Conservation (phyloP, 2,113 vertebrate genomes). For the Oxyura jamaicensis region DNA sequence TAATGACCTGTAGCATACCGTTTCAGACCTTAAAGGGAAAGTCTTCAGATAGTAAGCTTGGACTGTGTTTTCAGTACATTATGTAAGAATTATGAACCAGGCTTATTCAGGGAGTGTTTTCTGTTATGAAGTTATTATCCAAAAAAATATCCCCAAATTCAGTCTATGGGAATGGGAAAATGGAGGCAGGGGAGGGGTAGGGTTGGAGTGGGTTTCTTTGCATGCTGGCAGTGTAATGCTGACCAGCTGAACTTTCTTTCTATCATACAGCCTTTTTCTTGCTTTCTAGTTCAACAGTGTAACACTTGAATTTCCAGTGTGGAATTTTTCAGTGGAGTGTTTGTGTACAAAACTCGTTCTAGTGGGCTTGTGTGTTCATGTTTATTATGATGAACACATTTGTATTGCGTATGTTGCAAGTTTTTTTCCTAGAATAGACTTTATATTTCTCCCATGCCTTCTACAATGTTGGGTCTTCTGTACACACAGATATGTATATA, state of each 20-base stretch:
- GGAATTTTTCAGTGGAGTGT: not conserved
- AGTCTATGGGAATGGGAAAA: not conserved
- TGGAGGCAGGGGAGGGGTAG: not conserved
- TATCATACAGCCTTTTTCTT: not conserved
- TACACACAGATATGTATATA: fast-evolving
- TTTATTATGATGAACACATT: not conserved
- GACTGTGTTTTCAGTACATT: not conserved
- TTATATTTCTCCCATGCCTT: not conserved
- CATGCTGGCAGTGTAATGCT: not conserved
- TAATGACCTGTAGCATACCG: not conserved
- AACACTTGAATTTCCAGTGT: not conserved
- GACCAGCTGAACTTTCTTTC: not conserved
- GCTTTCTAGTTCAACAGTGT: not conserved
- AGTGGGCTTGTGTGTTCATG: not conserved
- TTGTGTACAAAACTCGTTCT: not conserved
- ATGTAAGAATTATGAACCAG: not conserved
- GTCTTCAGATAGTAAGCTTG: not conserved
- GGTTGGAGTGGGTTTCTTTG: not conserved
- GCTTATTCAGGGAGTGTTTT: not conserved
- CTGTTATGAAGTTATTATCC: not conserved
- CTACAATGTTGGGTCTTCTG: not conserved
- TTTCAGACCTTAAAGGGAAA: not conserved
- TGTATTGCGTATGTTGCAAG: not conserved
- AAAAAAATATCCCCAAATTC: not conserved
- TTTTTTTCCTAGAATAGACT: not conserved